These are phyloP conservation scores for Dichetophora obliterata DNA, from an alignment of 2,888 invertebrate species.

Conservation along the genomic window DNA sequence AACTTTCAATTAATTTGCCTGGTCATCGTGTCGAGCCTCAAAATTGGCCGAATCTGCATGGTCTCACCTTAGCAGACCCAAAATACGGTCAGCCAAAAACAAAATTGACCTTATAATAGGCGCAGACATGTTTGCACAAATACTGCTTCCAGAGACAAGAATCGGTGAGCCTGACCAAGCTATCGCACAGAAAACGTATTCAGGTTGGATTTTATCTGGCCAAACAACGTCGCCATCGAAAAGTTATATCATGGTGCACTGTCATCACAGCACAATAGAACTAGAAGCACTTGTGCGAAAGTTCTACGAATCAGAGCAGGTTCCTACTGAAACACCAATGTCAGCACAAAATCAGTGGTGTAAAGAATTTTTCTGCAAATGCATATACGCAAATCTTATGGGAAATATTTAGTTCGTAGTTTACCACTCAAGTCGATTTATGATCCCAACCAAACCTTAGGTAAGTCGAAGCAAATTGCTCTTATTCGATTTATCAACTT, in stretches of 20 bases:
- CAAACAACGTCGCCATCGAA: too few species aligned
- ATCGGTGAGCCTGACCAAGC: not conserved
- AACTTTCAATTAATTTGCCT: constrained; percentile 14
- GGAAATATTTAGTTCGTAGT: constrained; percentile 38
- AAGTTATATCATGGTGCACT: not conserved
- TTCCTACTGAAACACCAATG: not conserved
- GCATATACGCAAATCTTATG: not conserved
- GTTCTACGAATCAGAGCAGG: constrained; percentile 8
- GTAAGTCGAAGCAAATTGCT: too few species aligned
- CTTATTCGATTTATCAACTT: too few species aligned
- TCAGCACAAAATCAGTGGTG: constrained; percentile 14
- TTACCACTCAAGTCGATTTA: constrained; percentile 28
- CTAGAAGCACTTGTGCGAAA: constrained; percentile 14
- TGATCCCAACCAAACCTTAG: not conserved
- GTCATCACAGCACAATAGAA: constrained; percentile 24
- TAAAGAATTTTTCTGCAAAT: too few species aligned
- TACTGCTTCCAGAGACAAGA: not conserved
- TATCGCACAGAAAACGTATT: too few species aligned
- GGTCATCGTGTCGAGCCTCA: not conserved
- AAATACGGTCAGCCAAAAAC: not conserved
- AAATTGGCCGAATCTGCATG: constrained; percentile 3
- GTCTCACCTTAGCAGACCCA: constrained; percentile 13
- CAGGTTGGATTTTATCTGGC: too few species aligned
- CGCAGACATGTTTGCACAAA: not conserved
- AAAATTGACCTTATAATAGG: not conserved